phyloP scores from a whole-genome alignment of 2,888 invertebrate genomes.

The Lumbricus terrestris region DNA sequence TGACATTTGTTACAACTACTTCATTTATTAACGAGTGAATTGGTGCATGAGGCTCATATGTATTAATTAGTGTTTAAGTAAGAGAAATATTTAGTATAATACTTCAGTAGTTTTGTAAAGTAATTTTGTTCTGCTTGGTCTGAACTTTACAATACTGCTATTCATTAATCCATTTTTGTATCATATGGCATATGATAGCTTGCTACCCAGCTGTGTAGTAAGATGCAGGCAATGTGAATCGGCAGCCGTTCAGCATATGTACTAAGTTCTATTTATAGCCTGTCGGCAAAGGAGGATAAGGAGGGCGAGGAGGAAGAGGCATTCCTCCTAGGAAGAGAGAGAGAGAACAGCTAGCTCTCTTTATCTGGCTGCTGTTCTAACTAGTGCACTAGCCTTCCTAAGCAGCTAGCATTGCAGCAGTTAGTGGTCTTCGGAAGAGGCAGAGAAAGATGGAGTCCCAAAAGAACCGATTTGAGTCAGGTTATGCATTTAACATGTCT shows the following conservation, averaged over 20 bases:
- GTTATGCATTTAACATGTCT: neutral
- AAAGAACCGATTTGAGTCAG: constrained; percentile 4
- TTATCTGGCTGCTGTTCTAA: neutral
- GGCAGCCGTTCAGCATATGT: neutral
- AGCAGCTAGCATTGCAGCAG: neutral
- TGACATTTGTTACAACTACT: neutral
- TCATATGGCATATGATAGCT: neutral
- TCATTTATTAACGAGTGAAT: neutral
- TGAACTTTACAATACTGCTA: neutral
- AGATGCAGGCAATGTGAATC: neutral
- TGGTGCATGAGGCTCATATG: neutral
- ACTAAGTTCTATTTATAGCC: neutral
- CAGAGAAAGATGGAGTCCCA: constrained; percentile 4
- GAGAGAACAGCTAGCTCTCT: constrained; percentile 8
- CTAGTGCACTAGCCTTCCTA: neutral
- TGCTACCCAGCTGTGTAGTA: constrained; percentile 6
- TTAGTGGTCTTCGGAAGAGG: neutral
- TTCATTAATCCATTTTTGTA: constrained; percentile 3
- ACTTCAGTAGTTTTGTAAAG: neutral
- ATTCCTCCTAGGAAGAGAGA: constrained; percentile 6
- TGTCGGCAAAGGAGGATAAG: neutral
- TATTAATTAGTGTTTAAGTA: neutral
- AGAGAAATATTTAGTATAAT: neutral
- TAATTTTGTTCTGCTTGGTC: neutral
- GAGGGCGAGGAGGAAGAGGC: constrained; percentile 8